A percentile compares a stretch with the other conserved stretches of the same genome.
Evolutionary conservation across 2,888 invertebrate species (phyloP).

Genomic region (Zhuqinia jingwanae): DNA sequence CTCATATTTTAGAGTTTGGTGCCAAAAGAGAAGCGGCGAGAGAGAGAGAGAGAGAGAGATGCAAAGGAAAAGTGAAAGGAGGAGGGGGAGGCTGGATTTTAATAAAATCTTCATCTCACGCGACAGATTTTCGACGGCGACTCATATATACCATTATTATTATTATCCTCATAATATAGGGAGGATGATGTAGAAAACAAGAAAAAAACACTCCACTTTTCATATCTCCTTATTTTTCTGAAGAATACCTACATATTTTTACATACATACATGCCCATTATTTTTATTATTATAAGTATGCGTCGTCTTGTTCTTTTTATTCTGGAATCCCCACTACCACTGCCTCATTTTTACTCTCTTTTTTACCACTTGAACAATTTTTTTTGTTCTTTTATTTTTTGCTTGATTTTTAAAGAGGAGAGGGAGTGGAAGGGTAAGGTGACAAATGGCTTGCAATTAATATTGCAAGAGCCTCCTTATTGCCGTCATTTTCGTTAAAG

Average conservation of each 20-base stretch:
- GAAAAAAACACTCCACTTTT: conserved; percentile 53
- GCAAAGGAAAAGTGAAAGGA: conserved; percentile 31
- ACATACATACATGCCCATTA: not conserved
- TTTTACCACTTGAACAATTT: conserved; percentile 50
- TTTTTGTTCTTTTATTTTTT: conserved; percentile 39
- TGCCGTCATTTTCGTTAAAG: conserved; percentile 58
- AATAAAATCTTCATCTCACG: conserved; percentile 78
- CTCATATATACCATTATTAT: conserved; percentile 76
- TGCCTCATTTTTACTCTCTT: conserved; percentile 13
- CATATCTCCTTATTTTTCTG: not conserved
- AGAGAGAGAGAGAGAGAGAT: not conserved
- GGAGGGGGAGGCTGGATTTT: conserved; percentile 70
- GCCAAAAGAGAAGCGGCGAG: conserved; percentile 10
- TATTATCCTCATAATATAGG: conserved; percentile 68
- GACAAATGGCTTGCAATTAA: conserved; percentile 78
- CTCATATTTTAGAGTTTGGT: conserved; percentile 35
- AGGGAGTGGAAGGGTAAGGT: conserved; percentile 73
- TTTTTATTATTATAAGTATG: not conserved
- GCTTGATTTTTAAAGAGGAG: too few relatives aligned
- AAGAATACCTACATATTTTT: not conserved
- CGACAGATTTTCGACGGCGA: conserved; percentile 77
- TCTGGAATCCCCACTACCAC: not conserved
- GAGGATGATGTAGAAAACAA: conserved; percentile 11
- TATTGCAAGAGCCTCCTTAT: conserved; percentile 73
- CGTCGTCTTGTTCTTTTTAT: not conserved